Base-by-base conservation (phyloP, 1,140 invertebrate genomes). In the Elysia chlorotica region DNA sequence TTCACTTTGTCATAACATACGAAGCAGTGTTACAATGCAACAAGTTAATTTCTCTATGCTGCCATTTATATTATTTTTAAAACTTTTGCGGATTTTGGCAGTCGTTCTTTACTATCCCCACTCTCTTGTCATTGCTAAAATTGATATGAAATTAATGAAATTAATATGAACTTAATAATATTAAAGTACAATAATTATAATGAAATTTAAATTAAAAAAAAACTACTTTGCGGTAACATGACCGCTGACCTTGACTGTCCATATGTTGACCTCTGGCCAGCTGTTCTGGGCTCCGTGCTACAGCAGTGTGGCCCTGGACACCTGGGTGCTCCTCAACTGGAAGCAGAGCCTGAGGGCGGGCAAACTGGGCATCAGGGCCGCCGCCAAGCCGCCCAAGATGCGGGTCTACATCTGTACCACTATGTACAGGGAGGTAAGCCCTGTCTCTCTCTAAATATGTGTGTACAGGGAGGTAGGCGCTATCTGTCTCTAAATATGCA, bases 361-460 rank as follows among this genome's bases (percentile, higher is more conserved):
- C 1, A 0, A 2, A 19, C 65, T 4, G 28, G 35, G 6, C 56
- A 69, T 10, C 17, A 30, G 0, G 38, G 36, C 1, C 17, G 76
- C 10, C 21, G 38, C 36, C 19, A 74, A 70, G n/a, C 59, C 53
- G 0, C 65, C 54, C 2, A 61, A 62, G 30, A 71, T 65, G 1
- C 74, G 71, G 30, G 80, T 84, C 5, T 80, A 76, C 65, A 82
- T 84, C 25, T 84, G 82, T 56, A 84, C 82, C 14, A 84, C 82
- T 19, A 84, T 84, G 82, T 84, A 84, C 57, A 71, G 81, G 73
- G 82, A 83, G 81, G 82, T 82, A 37, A 70, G 10, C 10, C 56
- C 10, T 59, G n/a, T n/a, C n/a, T n/a, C n/a, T n/a, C n/a, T n/a
- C n/a, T n/a, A n/a, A n/a, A n/a, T n/a, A n/a, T n/a, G n/a, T n/a